phyloP scores from a whole-genome alignment of 2,113 vertebrate genomes.

The Danio rerio region GRCz12tu NC_133197.1:36887001-36887500 shows the following conservation, averaged over 20 bases:
- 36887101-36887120: slow-evolving; percentile 96
- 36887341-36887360: too few relatives aligned
- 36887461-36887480: too few relatives aligned
- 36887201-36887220: neutral
- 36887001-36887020: slow-evolving; percentile 9
- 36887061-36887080: slow-evolving; percentile 88
- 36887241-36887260: slow-evolving; percentile 91
- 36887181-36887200: neutral
- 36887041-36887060: slow-evolving; percentile 86
- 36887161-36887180: too few relatives aligned
- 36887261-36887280: slow-evolving; percentile 92
- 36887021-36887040: slow-evolving; percentile 54
- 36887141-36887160: neutral
- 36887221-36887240: slow-evolving; percentile 92
- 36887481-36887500: too few relatives aligned
- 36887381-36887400: too few relatives aligned
- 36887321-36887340: slow-evolving; percentile 1
- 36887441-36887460: too few relatives aligned
- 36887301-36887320: slow-evolving; percentile 40
- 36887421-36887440: too few relatives aligned
- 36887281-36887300: slow-evolving; percentile 97
- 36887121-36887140: slow-evolving; percentile 80
- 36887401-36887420: too few relatives aligned
- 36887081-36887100: slow-evolving; percentile 93
- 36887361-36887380: too few relatives aligned